These are phyloP conservation scores for Drosophila helvetica DNA, from an alignment of 2,888 invertebrate species.

Conservation along the genomic window DNA sequence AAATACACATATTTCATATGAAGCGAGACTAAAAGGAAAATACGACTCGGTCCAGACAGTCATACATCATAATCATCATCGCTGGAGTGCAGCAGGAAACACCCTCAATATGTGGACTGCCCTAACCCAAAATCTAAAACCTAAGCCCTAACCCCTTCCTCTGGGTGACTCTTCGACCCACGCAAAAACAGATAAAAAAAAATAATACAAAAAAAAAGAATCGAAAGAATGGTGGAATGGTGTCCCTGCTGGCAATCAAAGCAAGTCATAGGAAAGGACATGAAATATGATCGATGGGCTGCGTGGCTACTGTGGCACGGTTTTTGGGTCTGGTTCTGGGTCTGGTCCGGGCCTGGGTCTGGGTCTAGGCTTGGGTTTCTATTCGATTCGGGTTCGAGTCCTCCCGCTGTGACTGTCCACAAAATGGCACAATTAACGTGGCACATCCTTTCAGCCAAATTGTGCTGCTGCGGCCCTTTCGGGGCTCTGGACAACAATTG, in stretches of 20 bases:
- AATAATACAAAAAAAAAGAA: slow-evolving; percentile 6
- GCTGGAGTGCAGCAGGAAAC: slow-evolving; percentile 39
- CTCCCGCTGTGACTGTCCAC: slow-evolving; percentile 76
- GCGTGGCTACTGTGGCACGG: slow-evolving; percentile 51
- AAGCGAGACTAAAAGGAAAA: slow-evolving; percentile 59
- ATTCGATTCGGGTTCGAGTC: slow-evolving; percentile 6
- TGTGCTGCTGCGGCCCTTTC: slow-evolving; percentile 53
- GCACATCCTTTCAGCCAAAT: slow-evolving; percentile 78
- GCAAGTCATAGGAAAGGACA: slow-evolving; percentile 64
- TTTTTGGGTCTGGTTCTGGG: not conserved
- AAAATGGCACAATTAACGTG: slow-evolving; percentile 80
- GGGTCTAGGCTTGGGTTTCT: slow-evolving; percentile 15
- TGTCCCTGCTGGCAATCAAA: slow-evolving; percentile 71
- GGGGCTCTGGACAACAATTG: slow-evolving; percentile 67
- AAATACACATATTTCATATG: slow-evolving; percentile 43
- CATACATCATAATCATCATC: slow-evolving; percentile 76
- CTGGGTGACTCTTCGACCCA: slow-evolving; percentile 44
- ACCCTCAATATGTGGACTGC: slow-evolving; percentile 59
- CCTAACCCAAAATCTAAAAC: not conserved
- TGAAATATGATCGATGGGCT: slow-evolving; percentile 77
- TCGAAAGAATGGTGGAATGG: slow-evolving; percentile 16
- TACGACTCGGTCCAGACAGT: slow-evolving; percentile 46
- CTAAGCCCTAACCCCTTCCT: slow-evolving; percentile 57
- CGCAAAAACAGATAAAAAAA: slow-evolving; percentile 58
- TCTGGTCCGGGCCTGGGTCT: too few species aligned